phyloP scores from a whole-genome alignment of 1,140 invertebrate species.

The Penaeus chinensis region DNA sequence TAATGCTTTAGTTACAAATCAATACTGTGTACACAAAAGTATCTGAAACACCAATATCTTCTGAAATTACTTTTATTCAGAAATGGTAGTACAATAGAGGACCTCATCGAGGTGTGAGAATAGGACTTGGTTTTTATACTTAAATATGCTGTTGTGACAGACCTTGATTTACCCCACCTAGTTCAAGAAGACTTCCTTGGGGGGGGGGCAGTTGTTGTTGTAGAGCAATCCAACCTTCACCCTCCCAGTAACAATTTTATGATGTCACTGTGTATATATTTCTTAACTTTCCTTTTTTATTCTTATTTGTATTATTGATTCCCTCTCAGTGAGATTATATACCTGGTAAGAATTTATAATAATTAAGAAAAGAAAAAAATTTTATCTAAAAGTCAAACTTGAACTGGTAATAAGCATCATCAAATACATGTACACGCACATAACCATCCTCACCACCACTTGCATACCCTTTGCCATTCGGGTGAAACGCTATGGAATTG shows the following conservation, averaged over 20 bases:
- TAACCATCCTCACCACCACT: constrained; percentile 99
- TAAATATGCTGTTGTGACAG: no score
- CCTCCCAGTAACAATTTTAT: background rate
- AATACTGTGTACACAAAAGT: no score
- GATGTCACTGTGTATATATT: no score
- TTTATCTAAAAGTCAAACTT: constrained; percentile 86
- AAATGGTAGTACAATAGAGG: constrained; percentile 29
- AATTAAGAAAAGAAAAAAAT: background rate
- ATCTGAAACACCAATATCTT: background rate
- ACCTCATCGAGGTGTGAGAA: constrained; percentile 19
- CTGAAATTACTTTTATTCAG: constrained; percentile 53
- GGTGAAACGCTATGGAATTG: constrained; percentile 98
- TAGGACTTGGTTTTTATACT: background rate
- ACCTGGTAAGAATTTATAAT: no score
- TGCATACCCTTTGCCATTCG: constrained; percentile 95
- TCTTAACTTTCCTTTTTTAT: no score
- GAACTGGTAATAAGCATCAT: constrained; percentile 96
- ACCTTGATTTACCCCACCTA: no score
- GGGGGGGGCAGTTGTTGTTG: no score
- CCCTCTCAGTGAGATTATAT: no score
- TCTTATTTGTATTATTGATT: no score
- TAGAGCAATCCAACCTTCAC: background rate
- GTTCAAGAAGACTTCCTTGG: no score
- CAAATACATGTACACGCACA: constrained; percentile 94
- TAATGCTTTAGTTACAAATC: no score